A percentile compares a stretch with the other conserved stretches of the same genome.
Conservation (phyloP, 1,140 invertebrate genomes). For the Marisa cornuarietis region DNA sequence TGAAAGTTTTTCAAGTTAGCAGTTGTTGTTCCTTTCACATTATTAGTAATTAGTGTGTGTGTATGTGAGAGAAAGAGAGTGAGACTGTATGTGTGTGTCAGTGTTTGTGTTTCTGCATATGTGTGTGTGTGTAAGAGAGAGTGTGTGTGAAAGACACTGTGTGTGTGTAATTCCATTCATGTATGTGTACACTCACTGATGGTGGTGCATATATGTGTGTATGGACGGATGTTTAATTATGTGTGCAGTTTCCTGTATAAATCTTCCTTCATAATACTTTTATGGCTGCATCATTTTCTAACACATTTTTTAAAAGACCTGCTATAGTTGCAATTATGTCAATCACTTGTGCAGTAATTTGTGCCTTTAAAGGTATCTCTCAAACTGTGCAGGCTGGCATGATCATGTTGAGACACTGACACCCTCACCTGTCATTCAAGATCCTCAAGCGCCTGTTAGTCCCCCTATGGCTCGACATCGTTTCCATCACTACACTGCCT, state of each 20-base stretch:
- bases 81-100: not conserved
- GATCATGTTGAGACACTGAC: conserved; percentile 28
- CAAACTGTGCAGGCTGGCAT: conserved; percentile 26
- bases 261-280: too few species aligned
- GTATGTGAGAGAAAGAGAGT: not conserved
- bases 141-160: not conserved
- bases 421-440: conserved; percentile 26
- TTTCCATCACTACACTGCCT: conserved; percentile 10
- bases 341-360: too few species aligned
- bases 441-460: conserved; percentile 1
- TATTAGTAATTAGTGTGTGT: not conserved
- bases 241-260: not conserved
- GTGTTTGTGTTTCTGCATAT: not conserved
- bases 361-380: too few species aligned
- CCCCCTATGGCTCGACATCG: conserved; percentile 11
- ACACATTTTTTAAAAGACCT: too few species aligned
- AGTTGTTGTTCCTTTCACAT: not conserved
- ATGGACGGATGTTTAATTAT: not conserved
- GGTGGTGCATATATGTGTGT: not conserved
- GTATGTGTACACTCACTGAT: not conserved
- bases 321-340: too few species aligned
- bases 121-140: conserved; percentile 4
- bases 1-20: not conserved
- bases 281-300: too few species aligned
- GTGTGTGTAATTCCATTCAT: not conserved